Evolutionary conservation across 2,888 invertebrate genomes (phyloP), one percentile per base, ranked within the genome.

Genomic region (Ceramica pisi): DNA sequence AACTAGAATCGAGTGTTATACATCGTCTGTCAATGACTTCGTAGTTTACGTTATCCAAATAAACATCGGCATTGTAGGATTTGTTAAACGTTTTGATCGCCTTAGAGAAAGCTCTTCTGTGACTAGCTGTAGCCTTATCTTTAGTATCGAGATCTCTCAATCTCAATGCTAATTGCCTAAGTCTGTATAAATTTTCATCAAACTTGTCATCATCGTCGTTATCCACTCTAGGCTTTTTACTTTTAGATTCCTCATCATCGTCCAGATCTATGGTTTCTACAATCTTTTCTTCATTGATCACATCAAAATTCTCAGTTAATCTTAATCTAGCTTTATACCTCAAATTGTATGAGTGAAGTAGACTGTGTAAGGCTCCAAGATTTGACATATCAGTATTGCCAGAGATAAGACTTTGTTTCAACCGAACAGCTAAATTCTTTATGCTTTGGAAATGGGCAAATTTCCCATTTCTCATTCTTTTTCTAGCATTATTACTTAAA

Each of bases 241-340:
- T 82, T 64, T 60, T 80, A 21, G 87, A 74, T 68, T 90, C 90
- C 19, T 91, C 92, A 46, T 93, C 94, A 63, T 92, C 92, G 21
- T 94, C 93, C 19, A 95, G 70, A 55, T 92, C 90, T 46, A 95
- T 94, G 0, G 94, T 94, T 75, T 94, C 94, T n/a, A 93, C 78
- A 57, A 92, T 86, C 44, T 80, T 85, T 60, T 91, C 90, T 67
- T 91, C 90, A 63, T 87, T 84, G 19, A 90, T 62, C 19, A 95
- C 69, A 46, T 91, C 89, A 48, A 92, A 91, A 46, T 86, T 57
- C 10, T 83, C 78, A 21, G 89, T 91, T 19, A 95, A 78, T 56
- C 88, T 83, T 61, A 94, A 67, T 61, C 81, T 90, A 14, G 90
- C 76, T 64, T 89, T 88, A 71, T 93, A 95, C 50, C 89, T 92